Evolutionary conservation across 2,113 vertebrate species (phyloP), one percentile per base, ranked within the genome.

Genomic region (Carollia perspicillata): DNA sequence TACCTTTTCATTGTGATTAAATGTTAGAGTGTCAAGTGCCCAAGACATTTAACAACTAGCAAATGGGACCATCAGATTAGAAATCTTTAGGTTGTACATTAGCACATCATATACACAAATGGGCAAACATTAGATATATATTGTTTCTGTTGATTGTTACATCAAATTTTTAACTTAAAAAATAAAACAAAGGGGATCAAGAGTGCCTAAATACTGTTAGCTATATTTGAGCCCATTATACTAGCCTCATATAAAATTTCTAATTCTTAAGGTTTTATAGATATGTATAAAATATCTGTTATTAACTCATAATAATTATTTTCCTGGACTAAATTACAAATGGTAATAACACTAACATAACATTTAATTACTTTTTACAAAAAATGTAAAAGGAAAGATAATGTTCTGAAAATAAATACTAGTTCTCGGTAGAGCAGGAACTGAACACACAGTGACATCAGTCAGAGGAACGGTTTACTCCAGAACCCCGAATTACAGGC

Each of bases 401-500:
- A 89, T 66, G 96, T 55, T 97, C 78, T 97, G 96, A 98, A 97
- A 95, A 97, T 98, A 97, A 98, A 77, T 95, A 97, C 97, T 96
- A 97, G 95, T 98, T 98, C 87, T 98, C 89, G 94, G 68, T 58
- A 40, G 96, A 97, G 96, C 51, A 98, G 86, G 83, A 92, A 97
- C 84, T 96, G 97, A 97, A 94, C 65, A 96, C 80, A 97, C 71
- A 96, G 86, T 96, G 98, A 96, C 96, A 97, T 20, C 97, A 96
- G 96, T 97, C 94, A 98, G 98, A 98, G 98, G 98, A 98, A 98
- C 97, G 98, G 96, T 98, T 98, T 98, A 98, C 97, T 98, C 94
- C 98, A 95, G 86, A 98, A 96, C 96, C 98, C 92, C 89, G 96
- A 98, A 98, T 98, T 90, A 97, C 10, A 98, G 97, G 96, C 97